phyloP scores from a whole-genome alignment of 2,888 invertebrate genomes.

The Caenorhabditis virilis region DNA sequence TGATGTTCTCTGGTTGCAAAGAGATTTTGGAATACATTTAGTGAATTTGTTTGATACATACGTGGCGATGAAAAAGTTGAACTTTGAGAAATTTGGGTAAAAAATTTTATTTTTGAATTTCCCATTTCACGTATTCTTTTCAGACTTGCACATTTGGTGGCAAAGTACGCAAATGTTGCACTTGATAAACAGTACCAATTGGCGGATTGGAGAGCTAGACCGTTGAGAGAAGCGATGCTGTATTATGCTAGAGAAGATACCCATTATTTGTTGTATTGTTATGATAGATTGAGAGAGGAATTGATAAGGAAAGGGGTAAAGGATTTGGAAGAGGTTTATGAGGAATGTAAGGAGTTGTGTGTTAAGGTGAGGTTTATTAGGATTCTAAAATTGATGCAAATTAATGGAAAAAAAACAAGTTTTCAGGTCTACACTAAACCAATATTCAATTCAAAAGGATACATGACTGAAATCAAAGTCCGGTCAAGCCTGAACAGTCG shows the following conservation, averaged over 20 bases:
- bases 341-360: slow-evolving; percentile 80
- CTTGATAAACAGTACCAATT: slow-evolving; percentile 89
- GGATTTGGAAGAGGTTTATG: slow-evolving; percentile 76
- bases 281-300: slow-evolving; percentile 76
- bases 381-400: too few species aligned
- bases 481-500: slow-evolving; percentile 78
- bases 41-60: slow-evolving; percentile 94
- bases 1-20: slow-evolving; percentile 90
- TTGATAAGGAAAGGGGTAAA: slow-evolving; percentile 76
- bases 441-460: slow-evolving; percentile 76
- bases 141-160: slow-evolving; percentile 77
- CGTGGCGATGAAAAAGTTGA: slow-evolving; percentile 50
- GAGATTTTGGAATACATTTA: slow-evolving; percentile 90
- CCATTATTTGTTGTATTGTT: slow-evolving; percentile 88
- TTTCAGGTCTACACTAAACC: slow-evolving; percentile 82
- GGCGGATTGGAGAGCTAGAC: slow-evolving; percentile 88
- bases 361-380: slow-evolving; percentile 71
- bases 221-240: slow-evolving; percentile 81
- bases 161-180: slow-evolving; percentile 71
- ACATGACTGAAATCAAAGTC: slow-evolving; percentile 78
- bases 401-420: not conserved
- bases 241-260: slow-evolving; percentile 90
- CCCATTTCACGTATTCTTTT: too few species aligned
- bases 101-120: too few species aligned
- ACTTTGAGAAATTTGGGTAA: slow-evolving; percentile 45